phyloP scores from a whole-genome alignment of 1,140 invertebrate species.

The Tenebrio molitor region DNA sequence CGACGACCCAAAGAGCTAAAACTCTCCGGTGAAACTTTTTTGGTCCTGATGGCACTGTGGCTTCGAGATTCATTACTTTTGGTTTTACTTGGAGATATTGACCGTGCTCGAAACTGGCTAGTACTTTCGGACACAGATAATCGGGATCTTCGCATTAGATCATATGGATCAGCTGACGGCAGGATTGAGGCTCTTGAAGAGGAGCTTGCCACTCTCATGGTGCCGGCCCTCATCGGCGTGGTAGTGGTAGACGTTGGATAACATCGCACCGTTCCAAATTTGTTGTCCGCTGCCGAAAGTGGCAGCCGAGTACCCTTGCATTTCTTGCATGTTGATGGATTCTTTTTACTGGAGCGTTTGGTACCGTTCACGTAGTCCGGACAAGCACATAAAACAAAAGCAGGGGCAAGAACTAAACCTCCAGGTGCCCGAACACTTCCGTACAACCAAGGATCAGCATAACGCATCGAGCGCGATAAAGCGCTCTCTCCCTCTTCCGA shows the following conservation, averaged over 20 bases:
- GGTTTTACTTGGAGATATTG: constrained; percentile 54
- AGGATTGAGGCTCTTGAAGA: constrained; percentile 74
- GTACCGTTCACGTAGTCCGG: constrained; percentile 81
- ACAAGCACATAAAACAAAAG: constrained; percentile 81
- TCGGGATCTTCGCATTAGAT: constrained; percentile 82
- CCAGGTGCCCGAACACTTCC: constrained; percentile 78
- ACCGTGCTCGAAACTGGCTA: constrained; percentile 56
- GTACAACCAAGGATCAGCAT: constrained; percentile 86
- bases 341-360: constrained; percentile 78
- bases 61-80: constrained; percentile 62
- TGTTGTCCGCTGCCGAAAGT: constrained; percentile 68
- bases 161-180: constrained; percentile 78
- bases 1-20: constrained; percentile 64
- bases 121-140: constrained; percentile 72
- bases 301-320: constrained; percentile 81
- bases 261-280: constrained; percentile 68
- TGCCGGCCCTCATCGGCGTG: constrained; percentile 69
- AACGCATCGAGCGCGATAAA: constrained; percentile 85
- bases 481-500: constrained; percentile 62
- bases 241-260: constrained; percentile 64
- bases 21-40: constrained; percentile 36
- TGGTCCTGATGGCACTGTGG: constrained; percentile 69
- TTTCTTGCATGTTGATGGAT: constrained; percentile 77
- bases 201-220: constrained; percentile 72
- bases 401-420: constrained; percentile 70